Evolutionary conservation across 2,888 invertebrate species (phyloP).

Genomic region (Phlogophora meticulosa): DNA sequence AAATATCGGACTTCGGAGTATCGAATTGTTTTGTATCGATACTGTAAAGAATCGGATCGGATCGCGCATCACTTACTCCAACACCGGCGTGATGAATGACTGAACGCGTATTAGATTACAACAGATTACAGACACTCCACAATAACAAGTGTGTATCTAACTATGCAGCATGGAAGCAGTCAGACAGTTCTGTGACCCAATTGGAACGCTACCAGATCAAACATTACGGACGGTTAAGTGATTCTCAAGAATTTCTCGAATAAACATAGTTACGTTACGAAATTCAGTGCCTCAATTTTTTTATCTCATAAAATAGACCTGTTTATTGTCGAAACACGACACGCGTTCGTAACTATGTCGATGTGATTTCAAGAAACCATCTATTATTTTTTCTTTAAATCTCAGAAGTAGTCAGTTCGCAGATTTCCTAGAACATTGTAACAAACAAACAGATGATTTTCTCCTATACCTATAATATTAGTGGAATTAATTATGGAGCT

Average conservation of each 20-base stretch:
- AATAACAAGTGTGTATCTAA: conserved; percentile 6
- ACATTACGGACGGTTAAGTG: conserved; percentile 60
- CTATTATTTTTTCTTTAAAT: conserved; percentile 44
- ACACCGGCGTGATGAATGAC: neutral
- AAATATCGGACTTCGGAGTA: too few species aligned
- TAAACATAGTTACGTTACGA: conserved; percentile 55
- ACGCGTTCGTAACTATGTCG: conserved; percentile 39
- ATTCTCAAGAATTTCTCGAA: conserved; percentile 57
- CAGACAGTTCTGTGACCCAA: conserved; percentile 53
- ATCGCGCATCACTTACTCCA: too few species aligned
- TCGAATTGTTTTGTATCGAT: too few species aligned
- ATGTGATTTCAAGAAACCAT: conserved; percentile 49
- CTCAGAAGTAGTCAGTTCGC: conserved; percentile 45
- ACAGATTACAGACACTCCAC: conserved; percentile 18
- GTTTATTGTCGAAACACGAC: conserved; percentile 51
- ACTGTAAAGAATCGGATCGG: too few species aligned
- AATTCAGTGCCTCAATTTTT: conserved; percentile 46
- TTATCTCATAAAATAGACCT: conserved; percentile 29
- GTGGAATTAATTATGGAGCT: conserved; percentile 57
- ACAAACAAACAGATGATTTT: conserved; percentile 50
- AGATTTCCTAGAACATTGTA: conserved; percentile 51
- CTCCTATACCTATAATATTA: conserved; percentile 50
- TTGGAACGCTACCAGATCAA: conserved; percentile 66
- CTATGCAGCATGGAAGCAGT: conserved; percentile 41
- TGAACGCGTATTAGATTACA: conserved; percentile 19